These are phyloP conservation scores for Boloria selene DNA, from an alignment of 2,888 invertebrate genomes.

Conservation along the genomic window DNA sequence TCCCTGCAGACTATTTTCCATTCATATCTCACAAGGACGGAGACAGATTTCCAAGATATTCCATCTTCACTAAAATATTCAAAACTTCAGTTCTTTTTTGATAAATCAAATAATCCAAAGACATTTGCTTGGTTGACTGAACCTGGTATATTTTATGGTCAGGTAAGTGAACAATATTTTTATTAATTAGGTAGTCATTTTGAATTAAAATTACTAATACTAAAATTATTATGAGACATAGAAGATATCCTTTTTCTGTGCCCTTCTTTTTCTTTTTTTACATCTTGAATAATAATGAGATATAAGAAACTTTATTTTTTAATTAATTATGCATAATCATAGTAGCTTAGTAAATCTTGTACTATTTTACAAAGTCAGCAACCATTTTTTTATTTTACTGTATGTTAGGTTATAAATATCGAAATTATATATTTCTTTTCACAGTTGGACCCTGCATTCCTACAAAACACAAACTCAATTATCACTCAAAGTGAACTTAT, in stretches of 20 bases:
- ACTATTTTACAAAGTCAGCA: too few relatives aligned
- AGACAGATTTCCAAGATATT: conserved; percentile 87
- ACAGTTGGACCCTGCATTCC: conserved; percentile 76
- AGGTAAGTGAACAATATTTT: conserved; percentile 75
- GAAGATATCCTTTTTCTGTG: too few relatives aligned
- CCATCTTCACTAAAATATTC: conserved; percentile 89
- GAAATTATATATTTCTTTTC: conserved; percentile 40
- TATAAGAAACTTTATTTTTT: too few relatives aligned
- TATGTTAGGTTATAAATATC: too few relatives aligned
- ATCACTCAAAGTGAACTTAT: conserved; percentile 73
- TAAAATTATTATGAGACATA: too few relatives aligned
- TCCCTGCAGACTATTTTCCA: conserved; percentile 91
- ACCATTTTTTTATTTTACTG: too few relatives aligned
- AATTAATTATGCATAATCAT: too few relatives aligned
- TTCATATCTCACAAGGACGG: conserved; percentile 87
- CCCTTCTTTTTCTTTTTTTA: too few relatives aligned
- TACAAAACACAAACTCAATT: conserved; percentile 75
- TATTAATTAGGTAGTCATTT: too few relatives aligned
- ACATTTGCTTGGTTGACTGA: conserved; percentile 95
- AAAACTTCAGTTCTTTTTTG: conserved; percentile 89
- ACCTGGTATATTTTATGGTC: conserved; percentile 90
- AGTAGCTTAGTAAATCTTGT: too few relatives aligned
- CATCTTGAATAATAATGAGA: too few relatives aligned
- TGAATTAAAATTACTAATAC: too few relatives aligned
- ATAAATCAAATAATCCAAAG: conserved; percentile 85